These are phyloP conservation scores for Indicator maculatus DNA, from an alignment of 2,113 vertebrate species.

Conservation along the genomic window DNA sequence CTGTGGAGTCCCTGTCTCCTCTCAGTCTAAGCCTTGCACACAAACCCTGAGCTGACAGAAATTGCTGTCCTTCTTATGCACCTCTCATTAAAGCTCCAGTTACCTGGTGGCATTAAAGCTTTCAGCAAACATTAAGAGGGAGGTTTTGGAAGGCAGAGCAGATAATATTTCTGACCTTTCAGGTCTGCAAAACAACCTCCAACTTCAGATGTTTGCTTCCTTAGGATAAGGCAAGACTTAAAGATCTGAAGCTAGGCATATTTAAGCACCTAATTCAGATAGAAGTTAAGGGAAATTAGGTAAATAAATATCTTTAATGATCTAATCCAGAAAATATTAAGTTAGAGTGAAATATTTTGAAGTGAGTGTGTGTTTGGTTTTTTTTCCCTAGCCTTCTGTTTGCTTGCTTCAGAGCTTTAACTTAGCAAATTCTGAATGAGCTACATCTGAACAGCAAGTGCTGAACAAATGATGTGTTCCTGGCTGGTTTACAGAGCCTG, in stretches of 20 bases:
- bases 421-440: background rate
- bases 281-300: conserved; percentile 26
- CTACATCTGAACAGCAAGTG: background rate
- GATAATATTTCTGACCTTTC: background rate
- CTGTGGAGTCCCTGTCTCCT: background rate
- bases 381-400: background rate
- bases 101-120: conserved; percentile 35
- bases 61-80: conserved; percentile 1
- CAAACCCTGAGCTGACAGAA: background rate
- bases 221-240: background rate
- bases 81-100: background rate
- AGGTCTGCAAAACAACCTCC: background rate
- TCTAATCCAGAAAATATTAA: background rate
- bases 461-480: background rate
- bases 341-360: background rate
- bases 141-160: conserved; percentile 11
- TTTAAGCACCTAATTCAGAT: background rate
- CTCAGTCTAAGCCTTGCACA: background rate
- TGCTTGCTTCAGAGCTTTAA: background rate
- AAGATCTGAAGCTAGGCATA: background rate
- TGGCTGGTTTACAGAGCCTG: background rate
- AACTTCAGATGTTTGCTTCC: conserved; percentile 19
- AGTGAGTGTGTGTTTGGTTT: background rate
- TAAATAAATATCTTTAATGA: background rate
- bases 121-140: conserved; percentile 26